phyloP scores from a whole-genome alignment of 2,113 vertebrate species.

The Lathamus discolor region DNA sequence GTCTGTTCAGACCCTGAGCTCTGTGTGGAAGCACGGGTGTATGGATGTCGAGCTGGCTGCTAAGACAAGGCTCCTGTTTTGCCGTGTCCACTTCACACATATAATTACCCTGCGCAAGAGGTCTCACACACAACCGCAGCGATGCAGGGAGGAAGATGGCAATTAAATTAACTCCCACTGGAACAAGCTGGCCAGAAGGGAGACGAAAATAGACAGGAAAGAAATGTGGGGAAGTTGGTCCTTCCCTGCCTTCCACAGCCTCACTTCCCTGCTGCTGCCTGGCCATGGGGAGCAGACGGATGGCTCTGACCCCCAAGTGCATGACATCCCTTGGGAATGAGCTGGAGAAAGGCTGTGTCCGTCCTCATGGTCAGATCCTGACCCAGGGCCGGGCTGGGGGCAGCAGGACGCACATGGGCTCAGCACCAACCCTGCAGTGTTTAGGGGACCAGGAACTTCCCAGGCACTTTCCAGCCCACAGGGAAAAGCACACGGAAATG shows the following conservation, averaged over 20 bases:
- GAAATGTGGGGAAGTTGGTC: neutral
- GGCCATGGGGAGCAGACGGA: rapidly evolving
- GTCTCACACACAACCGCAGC: slow-evolving; percentile 12
- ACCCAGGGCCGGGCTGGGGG: neutral
- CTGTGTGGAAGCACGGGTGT: rapidly evolving
- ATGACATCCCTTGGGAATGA: rapidly evolving
- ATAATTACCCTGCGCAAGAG: neutral
- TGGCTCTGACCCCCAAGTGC: rapidly evolving
- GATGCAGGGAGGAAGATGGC: neutral
- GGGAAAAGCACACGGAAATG: neutral
- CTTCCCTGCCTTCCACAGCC: neutral
- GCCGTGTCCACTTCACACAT: neutral
- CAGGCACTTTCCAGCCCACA: neutral
- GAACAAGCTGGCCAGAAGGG: slow-evolving; percentile 10
- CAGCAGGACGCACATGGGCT: rapidly evolving
- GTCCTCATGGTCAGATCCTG: neutral
- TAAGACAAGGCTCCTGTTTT: neutral
- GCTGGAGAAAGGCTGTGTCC: neutral
- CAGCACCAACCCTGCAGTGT: neutral
- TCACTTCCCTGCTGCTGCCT: neutral
- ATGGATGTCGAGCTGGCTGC: neutral
- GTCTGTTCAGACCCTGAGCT: neutral
- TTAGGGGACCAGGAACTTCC: neutral
- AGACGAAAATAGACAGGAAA: neutral
- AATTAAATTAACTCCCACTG: slow-evolving; percentile 44